phyloP scores from a whole-genome alignment of 2,797 vertebrate genomes.

The Poeciliopsis presidionis region DNA sequence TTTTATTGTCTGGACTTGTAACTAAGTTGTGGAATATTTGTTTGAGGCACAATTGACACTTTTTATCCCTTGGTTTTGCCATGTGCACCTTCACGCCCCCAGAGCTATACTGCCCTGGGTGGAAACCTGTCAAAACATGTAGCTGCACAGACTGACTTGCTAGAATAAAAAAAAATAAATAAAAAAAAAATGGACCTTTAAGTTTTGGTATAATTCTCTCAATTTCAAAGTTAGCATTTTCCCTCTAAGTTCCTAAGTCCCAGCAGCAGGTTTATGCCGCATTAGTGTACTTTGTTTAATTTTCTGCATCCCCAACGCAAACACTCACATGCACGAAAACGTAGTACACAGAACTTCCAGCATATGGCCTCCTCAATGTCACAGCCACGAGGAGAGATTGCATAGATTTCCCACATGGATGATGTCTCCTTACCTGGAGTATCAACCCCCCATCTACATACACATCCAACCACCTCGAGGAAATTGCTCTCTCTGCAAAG shows the following conservation, averaged over 20 bases:
- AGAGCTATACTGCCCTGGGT: not conserved
- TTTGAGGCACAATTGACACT: not conserved
- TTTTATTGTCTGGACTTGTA: not conserved
- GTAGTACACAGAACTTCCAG: slow-evolving; percentile 58
- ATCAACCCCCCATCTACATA: slow-evolving; percentile 79
- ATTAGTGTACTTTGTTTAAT: slow-evolving; percentile 20
- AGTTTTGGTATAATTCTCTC: not conserved
- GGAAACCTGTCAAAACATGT: not conserved
- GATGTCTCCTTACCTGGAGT: slow-evolving; percentile 80
- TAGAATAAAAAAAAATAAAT: not conserved
- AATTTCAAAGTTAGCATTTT: not conserved
- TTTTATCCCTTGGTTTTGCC: not conserved
- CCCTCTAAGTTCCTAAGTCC: slow-evolving; percentile 1
- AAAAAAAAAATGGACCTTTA: not conserved
- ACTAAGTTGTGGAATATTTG: not conserved
- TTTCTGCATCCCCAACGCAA: slow-evolving; percentile 1
- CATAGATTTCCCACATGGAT: slow-evolving; percentile 82
- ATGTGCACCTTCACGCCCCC: not conserved
- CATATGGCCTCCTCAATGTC: slow-evolving; percentile 80
- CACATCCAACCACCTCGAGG: slow-evolving; percentile 75
- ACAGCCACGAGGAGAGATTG: slow-evolving; percentile 72
- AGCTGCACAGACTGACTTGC: not conserved
- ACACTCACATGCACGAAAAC: slow-evolving; percentile 20
- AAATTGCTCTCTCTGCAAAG: slow-evolving; percentile 79
- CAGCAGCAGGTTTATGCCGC: not conserved